Conservation (phyloP, 2,797 vertebrate species). For the Nasua narica region DNA sequence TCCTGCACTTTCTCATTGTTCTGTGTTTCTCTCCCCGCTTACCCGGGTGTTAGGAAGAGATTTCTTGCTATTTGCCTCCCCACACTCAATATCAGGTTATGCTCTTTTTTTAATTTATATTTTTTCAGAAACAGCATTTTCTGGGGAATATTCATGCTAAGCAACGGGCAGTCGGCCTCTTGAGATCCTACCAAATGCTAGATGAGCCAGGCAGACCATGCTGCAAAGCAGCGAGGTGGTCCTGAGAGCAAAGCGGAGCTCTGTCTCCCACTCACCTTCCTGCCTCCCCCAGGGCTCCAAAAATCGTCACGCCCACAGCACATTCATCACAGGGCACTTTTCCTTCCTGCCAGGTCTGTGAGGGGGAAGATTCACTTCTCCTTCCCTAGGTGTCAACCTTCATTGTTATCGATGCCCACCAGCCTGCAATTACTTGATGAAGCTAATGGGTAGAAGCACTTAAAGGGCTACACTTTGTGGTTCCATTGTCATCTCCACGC, state of each 20-base stretch:
- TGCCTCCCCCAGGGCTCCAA: neutral
- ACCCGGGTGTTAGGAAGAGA: neutral
- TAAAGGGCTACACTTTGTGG: conserved; percentile 19
- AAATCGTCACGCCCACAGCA: neutral
- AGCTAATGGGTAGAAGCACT: conserved; percentile 64
- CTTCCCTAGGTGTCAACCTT: conserved; percentile 30
- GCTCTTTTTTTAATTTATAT: neutral
- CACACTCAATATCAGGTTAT: neutral
- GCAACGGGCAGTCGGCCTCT: neutral
- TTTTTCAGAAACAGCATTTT: conserved; percentile 47
- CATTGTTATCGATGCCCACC: neutral
- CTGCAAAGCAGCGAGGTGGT: neutral
- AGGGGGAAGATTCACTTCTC: neutral
- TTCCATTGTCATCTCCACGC: conserved; percentile 17
- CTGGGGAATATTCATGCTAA: neutral
- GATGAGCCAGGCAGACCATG: neutral
- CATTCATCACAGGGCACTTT: conserved; percentile 21
- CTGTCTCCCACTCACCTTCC: neutral
- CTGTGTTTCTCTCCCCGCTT: neutral
- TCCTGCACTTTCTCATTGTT: neutral
- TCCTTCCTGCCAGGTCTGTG: neutral
- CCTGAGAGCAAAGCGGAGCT: neutral
- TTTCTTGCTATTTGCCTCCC: conserved; percentile 19
- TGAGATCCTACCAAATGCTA: neutral
- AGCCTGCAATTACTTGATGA: conserved; percentile 54